Evolutionary conservation across 2,888 invertebrate species (phyloP), one percentile per base, ranked within the genome.

Genomic region (Abrostola tripartita): DNA sequence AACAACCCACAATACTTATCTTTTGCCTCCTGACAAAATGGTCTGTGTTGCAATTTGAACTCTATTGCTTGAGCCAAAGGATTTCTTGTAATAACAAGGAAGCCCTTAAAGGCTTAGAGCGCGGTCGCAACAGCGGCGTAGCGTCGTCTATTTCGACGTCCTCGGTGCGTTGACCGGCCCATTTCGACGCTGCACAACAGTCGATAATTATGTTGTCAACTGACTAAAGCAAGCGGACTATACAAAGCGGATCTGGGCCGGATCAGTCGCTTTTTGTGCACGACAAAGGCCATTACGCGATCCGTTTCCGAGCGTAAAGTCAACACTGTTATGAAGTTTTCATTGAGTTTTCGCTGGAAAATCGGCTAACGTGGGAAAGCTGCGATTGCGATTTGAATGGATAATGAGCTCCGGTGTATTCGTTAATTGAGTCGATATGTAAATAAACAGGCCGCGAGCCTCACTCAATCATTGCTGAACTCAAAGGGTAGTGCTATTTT

Each of bases 301-400:
- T 91, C 88, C 87, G 90, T 91, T 93, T 90, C 86, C 88, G 87
- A 91, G 86, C 86, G 82, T 80, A 90, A 90, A 93, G 91, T 92
- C 92, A 92, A 92, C 90, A 90, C 89, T 85, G 92, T 90, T 92
- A 93, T 92, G 91, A 92, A 93, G 90, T 92, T 92, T 91, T 85
- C 91, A 91, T 89, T 87, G 89, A 88, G 89, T 89, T 90, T 88
- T 88, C 89, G 81, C 81, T 81, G 85, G 86, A 86, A 92, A 91
- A 92, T 90, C 90, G 86, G 87, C 89, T 90, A 90, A 91, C 90
- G 90, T 89, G 88, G 88, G 85, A 90, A 86, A 86, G 85, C 88
- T 88, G 86, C 84, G 85, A 89, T 86, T 90, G 90, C 89, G 88
- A 90, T 92, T 93, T 92, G 92, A 92, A 93, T 92, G 88, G 90